phyloP scores from a whole-genome alignment of 2,888 invertebrate species.

The Diarsia mendica region DNA sequence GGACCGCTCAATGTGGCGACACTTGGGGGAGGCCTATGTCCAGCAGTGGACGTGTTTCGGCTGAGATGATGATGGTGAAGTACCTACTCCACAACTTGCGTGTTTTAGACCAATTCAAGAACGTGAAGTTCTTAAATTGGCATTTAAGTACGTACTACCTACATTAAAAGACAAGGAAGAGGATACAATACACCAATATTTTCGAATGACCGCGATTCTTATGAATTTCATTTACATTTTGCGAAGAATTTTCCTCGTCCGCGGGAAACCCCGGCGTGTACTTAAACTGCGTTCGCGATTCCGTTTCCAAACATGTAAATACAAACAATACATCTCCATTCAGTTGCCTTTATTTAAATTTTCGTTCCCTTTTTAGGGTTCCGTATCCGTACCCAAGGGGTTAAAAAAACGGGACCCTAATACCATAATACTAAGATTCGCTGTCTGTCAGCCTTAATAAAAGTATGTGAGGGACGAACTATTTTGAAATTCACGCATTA shows the following conservation, averaged over 20 bases:
- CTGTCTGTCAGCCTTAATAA: too few relatives aligned
- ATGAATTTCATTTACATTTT: conserved; percentile 30
- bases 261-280: conserved; percentile 25
- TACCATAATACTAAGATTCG: too few relatives aligned
- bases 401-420: too few relatives aligned
- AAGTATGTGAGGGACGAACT: too few relatives aligned
- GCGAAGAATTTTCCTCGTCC: conserved; percentile 23
- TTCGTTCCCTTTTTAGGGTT: too few relatives aligned
- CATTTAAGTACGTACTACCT: neutral
- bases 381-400: too few relatives aligned
- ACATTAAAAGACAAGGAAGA: conserved; percentile 12
- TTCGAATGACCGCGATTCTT: conserved; percentile 29
- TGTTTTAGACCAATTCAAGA: neutral
- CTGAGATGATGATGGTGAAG: too few relatives aligned
- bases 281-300: neutral
- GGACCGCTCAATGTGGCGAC: too few relatives aligned
- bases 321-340: neutral
- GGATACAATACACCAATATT: neutral
- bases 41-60: too few relatives aligned
- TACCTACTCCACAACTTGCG: neutral
- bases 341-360: too few relatives aligned
- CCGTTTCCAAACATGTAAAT: neutral
- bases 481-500: too few relatives aligned
- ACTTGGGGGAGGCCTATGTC: too few relatives aligned
- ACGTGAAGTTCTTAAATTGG: neutral